Evolutionary conservation across 1,140 invertebrate genomes (phyloP).

Genomic region (Eufriesea mexicana): DNA sequence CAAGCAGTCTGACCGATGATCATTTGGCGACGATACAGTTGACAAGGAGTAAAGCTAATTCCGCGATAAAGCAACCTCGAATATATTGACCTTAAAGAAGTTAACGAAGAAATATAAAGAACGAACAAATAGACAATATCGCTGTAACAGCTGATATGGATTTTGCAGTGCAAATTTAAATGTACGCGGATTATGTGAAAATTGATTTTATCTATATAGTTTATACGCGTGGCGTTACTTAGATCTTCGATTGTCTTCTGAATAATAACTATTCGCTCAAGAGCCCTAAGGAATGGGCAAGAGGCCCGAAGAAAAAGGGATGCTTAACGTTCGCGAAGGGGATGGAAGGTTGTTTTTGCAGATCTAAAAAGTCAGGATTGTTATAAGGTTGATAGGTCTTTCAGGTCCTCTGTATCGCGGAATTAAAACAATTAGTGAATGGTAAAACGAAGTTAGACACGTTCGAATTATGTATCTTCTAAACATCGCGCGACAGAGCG

Average conservation of each 20-base stretch:
- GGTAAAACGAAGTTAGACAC: not conserved
- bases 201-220: conserved; percentile 22
- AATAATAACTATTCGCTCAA: not conserved
- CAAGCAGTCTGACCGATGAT: no score
- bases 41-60: not conserved
- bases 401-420: not conserved
- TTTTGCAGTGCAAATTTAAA: not conserved
- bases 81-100: not conserved
- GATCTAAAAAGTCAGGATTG: not conserved
- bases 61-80: not conserved
- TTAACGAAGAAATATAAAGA: not conserved
- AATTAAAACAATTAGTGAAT: not conserved
- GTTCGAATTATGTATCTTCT: not conserved
- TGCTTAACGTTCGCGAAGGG: not conserved
- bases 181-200: conserved; percentile 2
- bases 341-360: no score
- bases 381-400: not conserved
- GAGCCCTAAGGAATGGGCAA: not conserved
- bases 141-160: not conserved
- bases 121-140: not conserved
- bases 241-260: not conserved
- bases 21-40: not conserved
- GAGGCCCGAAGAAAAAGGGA: not conserved
- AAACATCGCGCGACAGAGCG: not conserved
- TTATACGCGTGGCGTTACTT: not conserved